These are phyloP conservation scores for Myopa tessellatipennis DNA, from an alignment of 2,888 invertebrate genomes.

Conservation along the genomic window DNA sequence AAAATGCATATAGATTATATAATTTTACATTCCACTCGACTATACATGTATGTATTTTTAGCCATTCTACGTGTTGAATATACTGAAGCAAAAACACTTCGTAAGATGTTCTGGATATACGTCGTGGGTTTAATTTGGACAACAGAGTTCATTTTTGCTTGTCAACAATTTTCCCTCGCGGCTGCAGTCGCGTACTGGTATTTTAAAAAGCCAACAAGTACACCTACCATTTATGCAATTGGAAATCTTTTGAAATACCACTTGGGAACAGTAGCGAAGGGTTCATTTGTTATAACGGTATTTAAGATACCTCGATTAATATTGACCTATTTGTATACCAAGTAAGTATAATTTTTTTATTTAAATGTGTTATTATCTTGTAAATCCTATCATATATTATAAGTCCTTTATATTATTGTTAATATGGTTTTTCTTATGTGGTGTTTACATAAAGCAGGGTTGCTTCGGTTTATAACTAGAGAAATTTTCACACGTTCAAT, in stretches of 20 bases:
- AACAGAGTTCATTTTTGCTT: slow-evolving; percentile 92
- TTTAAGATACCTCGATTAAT: slow-evolving; percentile 92
- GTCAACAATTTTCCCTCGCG: slow-evolving; percentile 93
- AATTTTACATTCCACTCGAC: too few relatives aligned
- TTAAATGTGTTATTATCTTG: too few relatives aligned
- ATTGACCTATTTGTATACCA: slow-evolving; percentile 88
- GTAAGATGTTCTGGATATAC: slow-evolving; percentile 96
- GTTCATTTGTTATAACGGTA: slow-evolving; percentile 91
- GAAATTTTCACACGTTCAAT: too few relatives aligned
- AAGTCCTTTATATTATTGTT: neutral
- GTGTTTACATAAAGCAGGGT: too few relatives aligned
- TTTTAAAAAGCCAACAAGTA: slow-evolving; percentile 81
- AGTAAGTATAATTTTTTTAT: slow-evolving; percentile 73
- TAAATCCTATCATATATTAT: neutral
- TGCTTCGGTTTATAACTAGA: too few relatives aligned
- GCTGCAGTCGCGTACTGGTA: slow-evolving; percentile 96
- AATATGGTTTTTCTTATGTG: too few relatives aligned
- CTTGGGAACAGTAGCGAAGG: slow-evolving; percentile 94
- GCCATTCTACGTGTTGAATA: slow-evolving; percentile 78
- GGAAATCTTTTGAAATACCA: slow-evolving; percentile 87
- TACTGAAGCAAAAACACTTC: slow-evolving; percentile 81
- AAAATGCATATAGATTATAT: too few relatives aligned
- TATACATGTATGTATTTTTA: slow-evolving; percentile 57
- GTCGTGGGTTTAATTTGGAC: slow-evolving; percentile 92
- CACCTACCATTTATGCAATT: slow-evolving; percentile 72